Conservation (phyloP, 1,140 invertebrate genomes). For the Matsumurasca onukii region DNA sequence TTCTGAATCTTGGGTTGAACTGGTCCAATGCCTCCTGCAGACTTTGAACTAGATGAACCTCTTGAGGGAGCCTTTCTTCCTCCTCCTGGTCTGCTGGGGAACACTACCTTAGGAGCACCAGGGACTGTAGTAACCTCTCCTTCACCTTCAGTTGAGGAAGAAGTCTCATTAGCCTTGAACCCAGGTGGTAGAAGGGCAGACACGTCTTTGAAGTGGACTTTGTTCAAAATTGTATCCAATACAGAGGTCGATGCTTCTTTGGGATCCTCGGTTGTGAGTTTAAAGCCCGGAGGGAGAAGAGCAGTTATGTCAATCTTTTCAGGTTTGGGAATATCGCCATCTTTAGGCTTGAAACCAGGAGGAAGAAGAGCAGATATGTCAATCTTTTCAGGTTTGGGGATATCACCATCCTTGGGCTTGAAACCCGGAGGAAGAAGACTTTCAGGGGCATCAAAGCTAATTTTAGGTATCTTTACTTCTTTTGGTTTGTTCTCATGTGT, state of each 20-base stretch:
- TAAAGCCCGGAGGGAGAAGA: slow-evolving; percentile 60
- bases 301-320: slow-evolving; percentile 60
- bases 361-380: slow-evolving; percentile 59
- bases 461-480: slow-evolving; percentile 58
- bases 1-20: slow-evolving; percentile 66
- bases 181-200: slow-evolving; percentile 59
- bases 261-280: slow-evolving; percentile 44
- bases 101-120: slow-evolving; percentile 64
- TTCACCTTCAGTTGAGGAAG: slow-evolving; percentile 38
- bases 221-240: slow-evolving; percentile 45
- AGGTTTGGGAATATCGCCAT: slow-evolving; percentile 43
- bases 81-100: slow-evolving; percentile 76
- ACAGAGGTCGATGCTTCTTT: slow-evolving; percentile 31
- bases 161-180: slow-evolving; percentile 49
- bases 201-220: slow-evolving; percentile 56
- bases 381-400: slow-evolving; percentile 56
- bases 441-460: slow-evolving; percentile 42
- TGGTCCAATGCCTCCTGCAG: slow-evolving; percentile 42
- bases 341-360: slow-evolving; percentile 35
- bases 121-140: slow-evolving; percentile 46
- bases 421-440: slow-evolving; percentile 52
- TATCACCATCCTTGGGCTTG: slow-evolving; percentile 1
- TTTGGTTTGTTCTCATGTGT: slow-evolving; percentile 49
- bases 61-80: slow-evolving; percentile 58
- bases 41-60: slow-evolving; percentile 56